Evolutionary conservation across 2,888 invertebrate species (phyloP).

Genomic region (Lypha dubia): DNA sequence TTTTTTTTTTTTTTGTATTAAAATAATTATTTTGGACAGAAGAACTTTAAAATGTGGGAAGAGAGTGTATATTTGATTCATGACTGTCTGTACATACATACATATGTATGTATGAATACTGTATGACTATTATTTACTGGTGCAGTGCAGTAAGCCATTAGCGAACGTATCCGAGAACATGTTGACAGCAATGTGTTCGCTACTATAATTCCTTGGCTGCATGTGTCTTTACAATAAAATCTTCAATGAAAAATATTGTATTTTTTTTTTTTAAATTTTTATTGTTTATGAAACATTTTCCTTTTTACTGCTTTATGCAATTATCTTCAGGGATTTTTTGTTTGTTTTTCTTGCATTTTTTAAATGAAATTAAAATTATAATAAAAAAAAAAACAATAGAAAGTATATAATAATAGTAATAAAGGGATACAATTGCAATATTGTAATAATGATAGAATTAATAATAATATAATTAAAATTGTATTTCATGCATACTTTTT

Average conservation of each 20-base stretch:
- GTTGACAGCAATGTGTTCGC: no score
- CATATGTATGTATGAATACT: no score
- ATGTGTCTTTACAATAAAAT: no score
- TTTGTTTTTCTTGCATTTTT: constrained; percentile 64
- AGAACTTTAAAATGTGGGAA: no score
- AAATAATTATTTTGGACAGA: no score
- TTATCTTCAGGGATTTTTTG: constrained; percentile 64
- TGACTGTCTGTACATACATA: no score
- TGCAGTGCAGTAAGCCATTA: no score
- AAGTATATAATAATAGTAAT: constrained; percentile 64
- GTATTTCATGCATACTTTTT: constrained; percentile 64
- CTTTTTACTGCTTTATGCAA: constrained; percentile 70
- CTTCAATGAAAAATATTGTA: constrained; percentile 4
- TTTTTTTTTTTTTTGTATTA: no score
- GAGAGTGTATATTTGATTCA: no score
- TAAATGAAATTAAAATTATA: constrained; percentile 63
- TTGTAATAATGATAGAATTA: constrained; percentile 61
- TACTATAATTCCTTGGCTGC: no score
- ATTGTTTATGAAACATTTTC: constrained; percentile 71
- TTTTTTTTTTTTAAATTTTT: constrained; percentile 64
- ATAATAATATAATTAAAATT: constrained; percentile 68
- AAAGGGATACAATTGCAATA: constrained; percentile 67
- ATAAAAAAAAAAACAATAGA: constrained; percentile 62
- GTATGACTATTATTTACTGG: no score
- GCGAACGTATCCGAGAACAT: no score